Conservation (phyloP, 1,140 invertebrate species). For the Trichonephila clavipes region DNA sequence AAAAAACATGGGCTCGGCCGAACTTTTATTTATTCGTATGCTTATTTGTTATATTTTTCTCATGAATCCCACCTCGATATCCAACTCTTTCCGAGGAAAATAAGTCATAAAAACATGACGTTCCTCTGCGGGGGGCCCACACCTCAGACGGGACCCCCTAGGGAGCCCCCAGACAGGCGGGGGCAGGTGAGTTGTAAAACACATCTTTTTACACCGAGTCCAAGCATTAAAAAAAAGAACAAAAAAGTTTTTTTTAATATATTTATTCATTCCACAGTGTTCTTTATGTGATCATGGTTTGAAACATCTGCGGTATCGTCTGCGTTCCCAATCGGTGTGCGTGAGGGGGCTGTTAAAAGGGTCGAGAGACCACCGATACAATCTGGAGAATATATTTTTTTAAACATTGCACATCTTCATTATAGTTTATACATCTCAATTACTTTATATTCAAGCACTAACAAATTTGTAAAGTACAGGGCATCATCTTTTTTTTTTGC, state of each 20-base stretch:
- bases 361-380: not conserved
- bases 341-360: not conserved
- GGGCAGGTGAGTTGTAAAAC: conserved; percentile 40
- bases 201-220: not conserved
- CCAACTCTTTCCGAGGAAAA: not conserved
- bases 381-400: not conserved
- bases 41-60: not conserved
- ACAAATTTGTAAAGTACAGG: too few species aligned
- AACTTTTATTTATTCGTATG: not conserved
- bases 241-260: not conserved
- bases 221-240: not conserved
- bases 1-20: not conserved
- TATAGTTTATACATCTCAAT: not conserved
- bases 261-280: not conserved
- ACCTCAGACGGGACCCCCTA: conserved; percentile 41
- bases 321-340: not conserved
- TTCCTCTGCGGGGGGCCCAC: not conserved
- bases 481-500: too few species aligned
- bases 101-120: conserved; percentile 56
- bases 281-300: not conserved
- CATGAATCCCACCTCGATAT: not conserved
- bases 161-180: not conserved
- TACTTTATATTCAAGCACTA: too few species aligned
- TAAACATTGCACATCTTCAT: too few species aligned
- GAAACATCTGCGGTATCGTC: not conserved